Conservation (phyloP, 2,888 invertebrate genomes). For the Oscheius myriophilus region DNA sequence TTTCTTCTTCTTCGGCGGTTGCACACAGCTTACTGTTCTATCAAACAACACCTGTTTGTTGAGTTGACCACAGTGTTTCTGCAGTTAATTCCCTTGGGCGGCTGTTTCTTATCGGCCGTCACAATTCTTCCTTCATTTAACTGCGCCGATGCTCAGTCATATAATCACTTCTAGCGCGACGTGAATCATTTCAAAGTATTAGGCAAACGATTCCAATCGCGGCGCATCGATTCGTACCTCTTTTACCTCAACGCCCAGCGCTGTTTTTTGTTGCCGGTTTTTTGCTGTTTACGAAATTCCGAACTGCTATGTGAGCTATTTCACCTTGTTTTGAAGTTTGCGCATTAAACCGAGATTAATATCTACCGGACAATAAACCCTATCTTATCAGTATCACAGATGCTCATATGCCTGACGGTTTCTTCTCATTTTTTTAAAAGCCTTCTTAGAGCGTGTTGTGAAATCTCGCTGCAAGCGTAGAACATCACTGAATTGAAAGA, state of each 20-base stretch:
- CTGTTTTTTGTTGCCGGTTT: too few relatives aligned
- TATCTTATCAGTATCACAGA: too few relatives aligned
- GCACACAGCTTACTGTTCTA: slow-evolving; percentile 15
- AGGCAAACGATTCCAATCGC: too few relatives aligned
- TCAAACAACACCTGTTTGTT: slow-evolving; percentile 12
- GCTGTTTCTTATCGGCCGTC: not conserved
- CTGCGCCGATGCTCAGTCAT: not conserved
- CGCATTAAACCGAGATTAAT: too few relatives aligned
- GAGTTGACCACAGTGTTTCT: slow-evolving; percentile 16
- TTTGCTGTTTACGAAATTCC: too few relatives aligned
- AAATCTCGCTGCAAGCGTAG: slow-evolving; percentile 5
- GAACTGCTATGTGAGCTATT: too few relatives aligned
- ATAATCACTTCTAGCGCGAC: too few relatives aligned
- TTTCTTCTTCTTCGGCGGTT: slow-evolving; percentile 1
- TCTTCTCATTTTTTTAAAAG: not conserved
- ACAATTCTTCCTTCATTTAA: slow-evolving; percentile 4
- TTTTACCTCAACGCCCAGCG: too few relatives aligned
- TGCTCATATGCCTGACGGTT: not conserved
- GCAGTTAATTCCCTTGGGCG: not conserved
- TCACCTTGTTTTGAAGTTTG: too few relatives aligned
- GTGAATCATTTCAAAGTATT: too few relatives aligned
- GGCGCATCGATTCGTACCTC: too few relatives aligned
- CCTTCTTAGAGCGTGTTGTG: not conserved
- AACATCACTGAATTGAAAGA: slow-evolving; percentile 5
- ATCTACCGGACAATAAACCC: too few relatives aligned